phyloP scores from a whole-genome alignment of 2,797 vertebrate genomes.

The Oceanodroma leucorhoa region DNA sequence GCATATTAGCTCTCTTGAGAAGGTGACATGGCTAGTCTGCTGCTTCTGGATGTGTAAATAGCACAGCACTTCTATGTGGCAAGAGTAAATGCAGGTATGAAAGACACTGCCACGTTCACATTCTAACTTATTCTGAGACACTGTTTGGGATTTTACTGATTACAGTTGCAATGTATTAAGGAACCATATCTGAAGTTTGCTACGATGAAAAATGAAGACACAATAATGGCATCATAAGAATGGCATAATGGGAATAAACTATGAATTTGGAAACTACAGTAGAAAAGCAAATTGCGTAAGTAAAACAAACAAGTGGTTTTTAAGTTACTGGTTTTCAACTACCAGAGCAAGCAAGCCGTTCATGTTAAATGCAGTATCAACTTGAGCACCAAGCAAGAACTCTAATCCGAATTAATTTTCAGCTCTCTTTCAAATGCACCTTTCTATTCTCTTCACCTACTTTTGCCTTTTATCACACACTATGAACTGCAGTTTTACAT shows the following conservation, averaged over 20 bases:
- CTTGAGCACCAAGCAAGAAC: neutral
- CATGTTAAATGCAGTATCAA: neutral
- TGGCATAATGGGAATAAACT: neutral
- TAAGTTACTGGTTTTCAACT: neutral
- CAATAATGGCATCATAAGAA: neutral
- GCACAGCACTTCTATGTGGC: neutral
- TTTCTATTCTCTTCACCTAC: neutral
- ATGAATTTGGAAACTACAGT: neutral
- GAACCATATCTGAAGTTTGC: neutral
- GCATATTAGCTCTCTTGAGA: neutral
- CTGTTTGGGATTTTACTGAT: neutral
- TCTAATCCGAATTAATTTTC: neutral
- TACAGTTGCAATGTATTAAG: neutral
- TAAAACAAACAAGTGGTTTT: neutral
- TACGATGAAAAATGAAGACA: neutral
- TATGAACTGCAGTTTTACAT: neutral
- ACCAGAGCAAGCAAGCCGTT: neutral
- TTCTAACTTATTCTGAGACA: neutral
- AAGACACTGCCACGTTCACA: neutral
- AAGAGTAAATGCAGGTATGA: neutral
- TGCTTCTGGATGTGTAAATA: neutral
- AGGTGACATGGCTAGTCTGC: neutral
- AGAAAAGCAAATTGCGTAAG: neutral
- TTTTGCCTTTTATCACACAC: neutral
- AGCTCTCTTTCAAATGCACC: neutral